Evolutionary conservation across 2,797 vertebrate genomes (phyloP).

Genomic region (Clamator glandarius): DNA sequence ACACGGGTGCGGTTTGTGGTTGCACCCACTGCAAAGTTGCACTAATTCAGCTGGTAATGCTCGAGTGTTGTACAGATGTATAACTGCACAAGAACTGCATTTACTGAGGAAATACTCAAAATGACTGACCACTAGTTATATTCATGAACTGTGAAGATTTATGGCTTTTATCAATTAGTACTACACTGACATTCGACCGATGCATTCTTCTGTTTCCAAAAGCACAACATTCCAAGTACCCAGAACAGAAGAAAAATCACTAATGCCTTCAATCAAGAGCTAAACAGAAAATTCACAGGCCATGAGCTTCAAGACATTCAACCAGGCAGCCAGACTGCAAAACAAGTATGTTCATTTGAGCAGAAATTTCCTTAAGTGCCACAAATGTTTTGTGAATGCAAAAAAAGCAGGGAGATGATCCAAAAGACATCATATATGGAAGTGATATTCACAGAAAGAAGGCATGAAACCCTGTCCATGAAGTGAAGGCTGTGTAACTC

Average conservation of each 20-base stretch:
- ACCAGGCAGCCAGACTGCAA: not conserved
- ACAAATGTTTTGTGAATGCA: not conserved
- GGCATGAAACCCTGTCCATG: accelerated
- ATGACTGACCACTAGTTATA: not conserved
- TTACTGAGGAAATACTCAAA: not conserved
- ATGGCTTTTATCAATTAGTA: not conserved
- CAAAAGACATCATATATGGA: accelerated
- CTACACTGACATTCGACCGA: not conserved
- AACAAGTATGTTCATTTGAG: accelerated
- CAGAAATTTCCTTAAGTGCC: not conserved
- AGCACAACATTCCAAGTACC: not conserved
- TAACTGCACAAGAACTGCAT: not conserved
- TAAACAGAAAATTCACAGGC: not conserved
- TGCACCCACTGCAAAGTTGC: not conserved
- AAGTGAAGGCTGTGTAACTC: not conserved
- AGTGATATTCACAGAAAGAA: not conserved
- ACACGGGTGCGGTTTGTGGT: not conserved
- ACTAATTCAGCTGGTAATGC: not conserved
- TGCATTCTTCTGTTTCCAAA: not conserved
- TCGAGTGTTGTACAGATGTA: not conserved
- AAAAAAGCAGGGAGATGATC: not conserved
- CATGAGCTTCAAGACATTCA: not conserved
- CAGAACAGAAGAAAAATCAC: not conserved
- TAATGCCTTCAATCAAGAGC: not conserved
- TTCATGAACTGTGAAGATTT: not conserved